Conservation (phyloP, 2,797 vertebrate species). For the Gambelia wislizenii region DNA sequence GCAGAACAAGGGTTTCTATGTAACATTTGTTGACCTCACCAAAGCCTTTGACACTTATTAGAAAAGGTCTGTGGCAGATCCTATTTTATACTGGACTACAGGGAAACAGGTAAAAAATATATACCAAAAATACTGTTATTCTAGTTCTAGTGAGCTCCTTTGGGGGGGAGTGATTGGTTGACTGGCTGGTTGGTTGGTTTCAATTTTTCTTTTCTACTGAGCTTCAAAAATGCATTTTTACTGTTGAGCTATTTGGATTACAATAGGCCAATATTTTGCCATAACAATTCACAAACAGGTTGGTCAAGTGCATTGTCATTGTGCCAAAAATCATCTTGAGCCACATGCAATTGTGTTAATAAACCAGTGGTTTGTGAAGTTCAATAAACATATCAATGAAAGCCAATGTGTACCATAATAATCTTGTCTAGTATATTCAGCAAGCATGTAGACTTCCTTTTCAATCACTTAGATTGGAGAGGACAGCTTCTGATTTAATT, state of each 20-base stretch:
- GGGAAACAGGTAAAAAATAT: not conserved
- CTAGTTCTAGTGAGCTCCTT: not conserved
- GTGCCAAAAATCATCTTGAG: not conserved
- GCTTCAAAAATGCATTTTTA: too few relatives aligned
- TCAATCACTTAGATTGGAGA: slow-evolving; percentile 11
- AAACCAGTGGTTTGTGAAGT: slow-evolving; percentile 22
- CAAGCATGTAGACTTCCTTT: slow-evolving; percentile 31
- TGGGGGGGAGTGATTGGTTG: too few relatives aligned
- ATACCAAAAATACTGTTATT: not conserved
- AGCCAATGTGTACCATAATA: slow-evolving; percentile 24
- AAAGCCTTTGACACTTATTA: too few relatives aligned
- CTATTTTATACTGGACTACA: too few relatives aligned
- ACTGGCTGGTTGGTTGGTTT: too few relatives aligned
- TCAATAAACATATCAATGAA: slow-evolving; percentile 2
- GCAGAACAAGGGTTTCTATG: too few relatives aligned
- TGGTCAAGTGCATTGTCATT: not conserved
- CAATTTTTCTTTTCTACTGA: too few relatives aligned
- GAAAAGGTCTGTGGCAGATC: too few relatives aligned
- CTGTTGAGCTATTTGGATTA: slow-evolving; percentile 3
- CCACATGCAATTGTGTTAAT: slow-evolving; percentile 10
- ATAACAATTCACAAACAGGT: not conserved
- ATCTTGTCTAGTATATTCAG: slow-evolving; percentile 4
- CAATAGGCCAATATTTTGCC: not conserved
- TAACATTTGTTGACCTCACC: too few relatives aligned
- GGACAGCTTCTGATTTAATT: slow-evolving; percentile 32